These are phyloP conservation scores for Lanistes nyassanus DNA, from an alignment of 1,140 invertebrate species.

Conservation along the genomic window DNA sequence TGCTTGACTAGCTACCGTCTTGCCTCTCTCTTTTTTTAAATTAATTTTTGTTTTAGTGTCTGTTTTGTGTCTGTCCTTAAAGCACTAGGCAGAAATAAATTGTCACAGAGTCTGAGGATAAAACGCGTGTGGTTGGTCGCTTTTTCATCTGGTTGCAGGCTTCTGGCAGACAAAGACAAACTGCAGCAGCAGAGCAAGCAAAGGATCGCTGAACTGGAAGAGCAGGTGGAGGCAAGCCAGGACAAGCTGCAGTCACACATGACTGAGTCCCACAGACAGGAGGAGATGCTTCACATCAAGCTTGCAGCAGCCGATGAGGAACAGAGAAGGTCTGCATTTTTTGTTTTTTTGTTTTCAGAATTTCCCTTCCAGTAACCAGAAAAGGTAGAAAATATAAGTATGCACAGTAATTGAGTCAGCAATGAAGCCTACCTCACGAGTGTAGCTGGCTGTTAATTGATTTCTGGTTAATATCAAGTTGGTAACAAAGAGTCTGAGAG, in stretches of 20 bases:
- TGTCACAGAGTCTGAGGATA: neutral
- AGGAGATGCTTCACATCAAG: neutral
- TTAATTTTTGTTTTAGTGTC: neutral
- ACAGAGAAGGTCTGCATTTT: neutral
- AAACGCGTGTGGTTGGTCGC: neutral
- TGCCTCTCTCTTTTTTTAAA: neutral
- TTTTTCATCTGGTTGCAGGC: neutral
- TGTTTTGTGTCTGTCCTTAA: neutral
- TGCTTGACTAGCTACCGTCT: no score
- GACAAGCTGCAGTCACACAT: conserved; percentile 23
- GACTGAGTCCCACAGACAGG: neutral
- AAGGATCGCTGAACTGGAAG: conserved; percentile 30
- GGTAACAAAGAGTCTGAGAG: no score
- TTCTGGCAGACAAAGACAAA: conserved; percentile 18
- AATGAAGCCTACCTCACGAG: no score
- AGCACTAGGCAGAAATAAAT: no score
- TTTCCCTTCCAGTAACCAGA: neutral
- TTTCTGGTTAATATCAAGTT: no score
- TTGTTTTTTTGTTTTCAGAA: neutral
- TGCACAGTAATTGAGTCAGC: no score
- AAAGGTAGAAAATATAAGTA: no score
- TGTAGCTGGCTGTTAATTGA: no score
- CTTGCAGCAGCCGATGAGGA: neutral
- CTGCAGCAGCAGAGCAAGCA: conserved; percentile 29
- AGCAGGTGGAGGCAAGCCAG: conserved; percentile 28